These are phyloP conservation scores for Morone saxatilis DNA, from an alignment of 2,113 vertebrate genomes.

Conservation along the genomic window DNA sequence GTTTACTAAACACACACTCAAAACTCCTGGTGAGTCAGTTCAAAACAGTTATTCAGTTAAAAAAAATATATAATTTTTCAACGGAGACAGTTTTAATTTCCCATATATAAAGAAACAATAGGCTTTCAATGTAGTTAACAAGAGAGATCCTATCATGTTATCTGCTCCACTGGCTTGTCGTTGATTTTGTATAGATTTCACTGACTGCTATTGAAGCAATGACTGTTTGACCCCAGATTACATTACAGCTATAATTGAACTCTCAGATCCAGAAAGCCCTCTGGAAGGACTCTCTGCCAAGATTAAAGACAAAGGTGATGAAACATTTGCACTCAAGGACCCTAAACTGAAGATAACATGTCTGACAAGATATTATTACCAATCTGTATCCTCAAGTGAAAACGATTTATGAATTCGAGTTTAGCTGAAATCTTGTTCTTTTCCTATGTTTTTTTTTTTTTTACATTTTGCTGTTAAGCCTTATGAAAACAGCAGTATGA, in stretches of 20 bases:
- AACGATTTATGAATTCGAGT: background rate
- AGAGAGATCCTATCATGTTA: conserved; percentile 13
- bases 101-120: background rate
- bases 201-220: conserved; percentile 24
- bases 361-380: background rate
- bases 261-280: conserved; percentile 18
- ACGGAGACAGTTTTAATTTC: background rate
- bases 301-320: conserved; percentile 17
- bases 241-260: conserved; percentile 30
- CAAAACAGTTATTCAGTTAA: background rate
- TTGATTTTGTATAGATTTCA: conserved; percentile 26
- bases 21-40: background rate
- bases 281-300: background rate
- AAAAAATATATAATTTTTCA: background rate
- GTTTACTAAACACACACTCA: background rate
- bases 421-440: background rate
- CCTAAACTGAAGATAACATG: conserved; percentile 20
- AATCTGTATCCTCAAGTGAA: background rate
- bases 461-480: conserved; percentile 11
- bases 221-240: conserved; percentile 43
- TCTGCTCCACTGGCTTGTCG: background rate
- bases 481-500: conserved; percentile 18
- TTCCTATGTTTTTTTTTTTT: background rate
- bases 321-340: background rate
- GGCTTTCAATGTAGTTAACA: conserved; percentile 15